Percentiles rank a stretch among this genome's conserved stretches.
These are phyloP conservation scores for Cacatua alba DNA, from an alignment of 2,113 vertebrate genomes.

Conservation along the genomic window DNA sequence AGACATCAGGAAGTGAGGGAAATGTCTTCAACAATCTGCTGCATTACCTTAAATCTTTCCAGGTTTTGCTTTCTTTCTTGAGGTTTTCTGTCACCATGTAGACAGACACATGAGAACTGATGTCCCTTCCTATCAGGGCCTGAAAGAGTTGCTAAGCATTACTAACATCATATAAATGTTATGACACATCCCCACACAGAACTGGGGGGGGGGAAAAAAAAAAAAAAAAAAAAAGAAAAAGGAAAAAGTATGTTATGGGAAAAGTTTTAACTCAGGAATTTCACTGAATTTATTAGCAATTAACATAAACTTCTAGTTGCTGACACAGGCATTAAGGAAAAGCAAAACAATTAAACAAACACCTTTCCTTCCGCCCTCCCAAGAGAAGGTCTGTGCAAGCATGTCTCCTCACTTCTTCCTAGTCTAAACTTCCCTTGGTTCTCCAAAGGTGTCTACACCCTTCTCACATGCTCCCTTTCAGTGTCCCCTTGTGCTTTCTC, in stretches of 20 bases:
- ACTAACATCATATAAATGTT: too few species aligned
- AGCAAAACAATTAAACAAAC: not conserved
- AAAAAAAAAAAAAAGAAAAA: too few species aligned
- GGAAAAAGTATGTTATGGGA: not conserved
- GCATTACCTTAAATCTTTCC: too few species aligned
- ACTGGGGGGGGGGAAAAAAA: too few species aligned
- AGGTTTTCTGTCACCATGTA: too few species aligned
- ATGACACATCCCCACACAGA: too few species aligned
- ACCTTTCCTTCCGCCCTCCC: not conserved
- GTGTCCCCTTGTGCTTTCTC: not conserved
- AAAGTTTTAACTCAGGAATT: not conserved
- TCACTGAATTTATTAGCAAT: not conserved
- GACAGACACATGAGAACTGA: too few species aligned
- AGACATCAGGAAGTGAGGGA: too few species aligned
- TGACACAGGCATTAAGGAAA: not conserved
- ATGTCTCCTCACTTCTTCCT: not conserved
- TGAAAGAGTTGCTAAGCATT: too few species aligned
- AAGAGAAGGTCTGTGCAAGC: not conserved
- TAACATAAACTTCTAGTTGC: not conserved
- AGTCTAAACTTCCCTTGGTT: not conserved
- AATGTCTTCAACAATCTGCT: too few species aligned
- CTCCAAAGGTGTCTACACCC: not conserved
- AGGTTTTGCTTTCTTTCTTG: too few species aligned
- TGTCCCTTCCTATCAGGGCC: too few species aligned
- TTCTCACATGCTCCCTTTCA: not conserved